These are phyloP conservation scores for Scortum barcoo DNA, from an alignment of 2,113 vertebrate genomes.

Conservation along the genomic window DNA sequence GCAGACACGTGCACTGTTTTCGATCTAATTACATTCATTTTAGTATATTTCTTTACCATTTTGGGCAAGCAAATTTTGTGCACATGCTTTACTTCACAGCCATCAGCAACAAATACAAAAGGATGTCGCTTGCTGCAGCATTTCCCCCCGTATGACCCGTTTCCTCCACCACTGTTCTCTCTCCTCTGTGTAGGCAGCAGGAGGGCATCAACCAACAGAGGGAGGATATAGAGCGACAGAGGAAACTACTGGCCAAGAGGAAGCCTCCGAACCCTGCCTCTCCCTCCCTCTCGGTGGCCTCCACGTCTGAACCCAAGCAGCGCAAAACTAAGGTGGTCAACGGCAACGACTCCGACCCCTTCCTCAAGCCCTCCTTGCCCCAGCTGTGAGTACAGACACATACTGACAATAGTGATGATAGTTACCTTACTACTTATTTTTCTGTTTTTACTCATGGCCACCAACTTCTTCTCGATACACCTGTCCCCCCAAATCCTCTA, in stretches of 20 bases:
- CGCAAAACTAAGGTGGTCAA: constrained; percentile 99
- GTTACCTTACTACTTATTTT: too few relatives aligned
- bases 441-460: neutral
- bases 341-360: constrained; percentile 98
- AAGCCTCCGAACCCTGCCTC: constrained; percentile 95
- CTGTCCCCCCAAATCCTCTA: neutral
- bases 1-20: neutral
- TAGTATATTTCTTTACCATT: neutral
- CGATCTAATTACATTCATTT: neutral
- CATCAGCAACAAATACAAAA: neutral
- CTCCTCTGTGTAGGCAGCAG: constrained; percentile 90
- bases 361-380: constrained; percentile 97
- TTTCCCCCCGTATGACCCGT: neutral
- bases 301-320: constrained; percentile 96
- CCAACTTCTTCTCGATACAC: neutral
- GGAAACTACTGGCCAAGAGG: constrained; percentile 97
- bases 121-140: constrained; percentile 13
- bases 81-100: neutral
- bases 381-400: constrained; percentile 91
- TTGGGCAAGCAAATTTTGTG: neutral
- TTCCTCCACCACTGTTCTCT: neutral
- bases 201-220: constrained; percentile 99
- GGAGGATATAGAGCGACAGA: constrained; percentile 98
- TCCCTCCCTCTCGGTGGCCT: constrained; percentile 92
- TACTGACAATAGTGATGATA: neutral